Conservation (phyloP, 2,888 invertebrate genomes). For the Rhogogaster chlorosoma region DNA sequence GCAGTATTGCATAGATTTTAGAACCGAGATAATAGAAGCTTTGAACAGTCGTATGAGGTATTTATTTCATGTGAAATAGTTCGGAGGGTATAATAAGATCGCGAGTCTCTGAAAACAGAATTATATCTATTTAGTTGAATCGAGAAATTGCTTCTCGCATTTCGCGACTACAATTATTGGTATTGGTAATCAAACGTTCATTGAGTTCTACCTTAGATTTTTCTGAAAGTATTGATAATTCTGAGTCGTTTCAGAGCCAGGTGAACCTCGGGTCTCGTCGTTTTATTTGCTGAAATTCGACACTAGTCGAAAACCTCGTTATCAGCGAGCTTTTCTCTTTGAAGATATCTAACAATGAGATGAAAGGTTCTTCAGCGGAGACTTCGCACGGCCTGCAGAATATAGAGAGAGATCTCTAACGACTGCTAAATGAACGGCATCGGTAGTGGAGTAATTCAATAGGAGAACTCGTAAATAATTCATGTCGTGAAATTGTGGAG, state of each 20-base stretch:
- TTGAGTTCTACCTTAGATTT: neutral
- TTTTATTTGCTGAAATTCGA: neutral
- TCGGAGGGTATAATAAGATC: neutral
- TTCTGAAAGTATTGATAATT: neutral
- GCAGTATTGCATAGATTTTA: neutral
- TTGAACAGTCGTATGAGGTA: neutral
- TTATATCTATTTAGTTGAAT: neutral
- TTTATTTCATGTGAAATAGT: neutral
- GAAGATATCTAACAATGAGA: neutral
- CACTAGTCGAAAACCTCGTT: neutral
- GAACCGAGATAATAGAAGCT: neutral
- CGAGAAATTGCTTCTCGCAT: neutral
- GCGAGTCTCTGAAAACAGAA: neutral
- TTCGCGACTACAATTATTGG: neutral
- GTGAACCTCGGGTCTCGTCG: neutral
- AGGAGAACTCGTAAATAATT: conserved; percentile 43
- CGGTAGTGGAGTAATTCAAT: conserved; percentile 20
- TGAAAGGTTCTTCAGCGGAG: neutral
- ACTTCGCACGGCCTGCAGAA: neutral
- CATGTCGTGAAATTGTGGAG: conserved; percentile 30
- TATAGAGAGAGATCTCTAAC: conserved; percentile 3
- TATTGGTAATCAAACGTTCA: neutral
- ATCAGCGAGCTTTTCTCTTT: neutral
- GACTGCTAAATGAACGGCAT: conserved; percentile 16
- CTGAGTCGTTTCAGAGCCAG: neutral